Evolutionary conservation across 2,888 invertebrate species (phyloP).

Genomic region (Dasypogon diadema): DNA sequence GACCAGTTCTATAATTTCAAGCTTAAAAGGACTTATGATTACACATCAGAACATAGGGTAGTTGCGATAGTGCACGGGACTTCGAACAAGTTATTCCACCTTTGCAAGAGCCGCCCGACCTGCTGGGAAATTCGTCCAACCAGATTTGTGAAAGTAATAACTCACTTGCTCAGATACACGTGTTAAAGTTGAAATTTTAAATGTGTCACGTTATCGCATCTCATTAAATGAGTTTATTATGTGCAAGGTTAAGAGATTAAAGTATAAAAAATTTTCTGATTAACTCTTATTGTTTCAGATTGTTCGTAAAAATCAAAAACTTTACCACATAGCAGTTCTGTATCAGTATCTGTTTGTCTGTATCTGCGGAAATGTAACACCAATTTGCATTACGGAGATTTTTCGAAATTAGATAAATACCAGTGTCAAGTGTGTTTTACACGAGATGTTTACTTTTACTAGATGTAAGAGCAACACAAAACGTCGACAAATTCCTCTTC

Average conservation of each 20-base stretch:
- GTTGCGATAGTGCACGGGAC: conserved; percentile 19
- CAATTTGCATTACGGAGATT: background rate
- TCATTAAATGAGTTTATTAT: background rate
- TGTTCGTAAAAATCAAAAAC: too few relatives aligned
- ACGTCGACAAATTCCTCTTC: conserved; percentile 32
- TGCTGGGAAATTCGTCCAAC: conserved; percentile 23
- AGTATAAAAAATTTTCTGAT: background rate
- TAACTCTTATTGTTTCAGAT: too few relatives aligned
- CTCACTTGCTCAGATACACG: conserved; percentile 34
- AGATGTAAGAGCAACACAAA: background rate
- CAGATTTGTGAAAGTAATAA: conserved; percentile 32
- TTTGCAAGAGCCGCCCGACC: background rate
- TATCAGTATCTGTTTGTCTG: background rate
- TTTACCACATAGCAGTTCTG: too few relatives aligned
- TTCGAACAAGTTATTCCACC: conserved; percentile 12
- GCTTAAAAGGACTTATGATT: background rate
- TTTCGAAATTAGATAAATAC: conserved; percentile 24
- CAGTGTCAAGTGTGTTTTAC: conserved; percentile 22
- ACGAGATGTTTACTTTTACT: conserved; percentile 9
- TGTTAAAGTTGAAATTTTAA: background rate
- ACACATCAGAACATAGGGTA: background rate
- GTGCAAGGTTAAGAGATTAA: background rate
- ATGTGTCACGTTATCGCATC: conserved; percentile 2
- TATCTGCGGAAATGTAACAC: background rate
- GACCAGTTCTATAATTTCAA: conserved; percentile 42